Percentiles rank a stretch among this genome's conserved stretches.
Evolutionary conservation across 1,140 invertebrate species (phyloP).

Genomic region (Hetaerina americana): DNA sequence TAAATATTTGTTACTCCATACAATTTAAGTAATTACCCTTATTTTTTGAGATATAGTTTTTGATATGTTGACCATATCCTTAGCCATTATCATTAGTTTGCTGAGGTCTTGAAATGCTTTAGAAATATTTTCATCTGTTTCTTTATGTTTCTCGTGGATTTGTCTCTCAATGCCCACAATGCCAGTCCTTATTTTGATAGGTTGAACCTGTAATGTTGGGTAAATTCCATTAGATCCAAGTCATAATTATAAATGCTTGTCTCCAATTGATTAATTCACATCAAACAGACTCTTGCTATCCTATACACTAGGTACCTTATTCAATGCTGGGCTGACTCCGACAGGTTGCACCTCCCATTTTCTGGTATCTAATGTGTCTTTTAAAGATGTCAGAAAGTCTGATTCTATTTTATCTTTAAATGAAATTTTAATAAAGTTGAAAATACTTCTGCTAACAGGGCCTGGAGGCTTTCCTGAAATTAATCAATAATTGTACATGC

Average conservation of each 20-base stretch:
- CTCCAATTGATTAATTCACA: no score
- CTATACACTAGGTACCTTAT: no score
- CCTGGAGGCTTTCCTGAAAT: conserved; percentile 53
- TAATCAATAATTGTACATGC: conserved; percentile 12
- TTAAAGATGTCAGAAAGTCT: conserved; percentile 49
- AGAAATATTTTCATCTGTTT: conserved; percentile 80
- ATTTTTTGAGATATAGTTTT: conserved; percentile 90
- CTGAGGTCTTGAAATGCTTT: conserved; percentile 90
- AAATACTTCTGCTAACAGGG: conserved; percentile 52
- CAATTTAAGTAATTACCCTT: conserved; percentile 56
- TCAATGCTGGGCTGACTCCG: conserved; percentile 7
- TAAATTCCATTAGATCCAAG: no score
- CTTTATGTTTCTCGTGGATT: conserved; percentile 77
- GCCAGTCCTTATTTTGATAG: conserved; percentile 63
- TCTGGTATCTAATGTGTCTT: conserved; percentile 43
- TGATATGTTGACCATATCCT: conserved; percentile 91
- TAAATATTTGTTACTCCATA: no score
- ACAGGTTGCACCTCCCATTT: conserved; percentile 40
- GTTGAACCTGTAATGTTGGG: conserved; percentile 26
- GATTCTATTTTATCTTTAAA: conserved; percentile 72
- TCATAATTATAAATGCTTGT: no score
- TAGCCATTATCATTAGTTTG: conserved; percentile 89
- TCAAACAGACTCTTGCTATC: no score
- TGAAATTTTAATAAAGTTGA: conserved; percentile 70
- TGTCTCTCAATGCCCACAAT: conserved; percentile 93